Conservation (phyloP, 2,113 vertebrate species). For the Crotalus helleri region DNA sequence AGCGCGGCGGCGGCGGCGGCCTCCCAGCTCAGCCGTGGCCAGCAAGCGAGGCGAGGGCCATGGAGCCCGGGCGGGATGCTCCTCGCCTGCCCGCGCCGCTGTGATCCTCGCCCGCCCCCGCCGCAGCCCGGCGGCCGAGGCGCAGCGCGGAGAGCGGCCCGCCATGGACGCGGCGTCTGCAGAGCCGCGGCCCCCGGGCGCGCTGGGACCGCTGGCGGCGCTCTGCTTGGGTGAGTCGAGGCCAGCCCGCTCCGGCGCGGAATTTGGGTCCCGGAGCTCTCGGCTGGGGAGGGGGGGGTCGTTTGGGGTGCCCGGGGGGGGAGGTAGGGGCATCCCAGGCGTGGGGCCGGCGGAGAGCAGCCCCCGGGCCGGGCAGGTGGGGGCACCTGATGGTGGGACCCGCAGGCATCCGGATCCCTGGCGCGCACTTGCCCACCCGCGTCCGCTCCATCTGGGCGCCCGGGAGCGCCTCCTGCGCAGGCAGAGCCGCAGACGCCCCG, state of each 20-base stretch:
- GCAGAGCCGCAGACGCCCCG: not conserved
- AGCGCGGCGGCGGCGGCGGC: not conserved
- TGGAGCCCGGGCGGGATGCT: conserved; percentile 12
- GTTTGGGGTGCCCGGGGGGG: not conserved
- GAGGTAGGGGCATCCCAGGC: not conserved
- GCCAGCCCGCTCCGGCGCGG: not conserved
- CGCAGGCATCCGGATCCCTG: not conserved
- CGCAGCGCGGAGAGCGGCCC: conserved; percentile 27
- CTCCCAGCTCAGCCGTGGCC: not conserved
- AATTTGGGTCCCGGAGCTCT: not conserved
- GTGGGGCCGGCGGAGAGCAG: not conserved
- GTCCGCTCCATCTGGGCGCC: not conserved
- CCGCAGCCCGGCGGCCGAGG: not conserved
- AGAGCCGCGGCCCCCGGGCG: conserved; percentile 55
- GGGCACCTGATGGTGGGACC: not conserved
- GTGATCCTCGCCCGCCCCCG: conserved; percentile 9
- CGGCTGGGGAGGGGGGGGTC: no score
- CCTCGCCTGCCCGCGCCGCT: not conserved
- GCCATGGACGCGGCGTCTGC: conserved; percentile 61
- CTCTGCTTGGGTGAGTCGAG: conserved; percentile 70
- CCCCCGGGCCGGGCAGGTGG: not conserved
- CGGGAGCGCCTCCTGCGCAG: not conserved
- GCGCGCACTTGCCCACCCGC: not conserved
- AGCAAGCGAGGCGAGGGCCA: conserved; percentile 4
- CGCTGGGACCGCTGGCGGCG: conserved; percentile 66